Conservation (phyloP, 2,113 vertebrate genomes). For the Chionodraco myersi region DNA sequence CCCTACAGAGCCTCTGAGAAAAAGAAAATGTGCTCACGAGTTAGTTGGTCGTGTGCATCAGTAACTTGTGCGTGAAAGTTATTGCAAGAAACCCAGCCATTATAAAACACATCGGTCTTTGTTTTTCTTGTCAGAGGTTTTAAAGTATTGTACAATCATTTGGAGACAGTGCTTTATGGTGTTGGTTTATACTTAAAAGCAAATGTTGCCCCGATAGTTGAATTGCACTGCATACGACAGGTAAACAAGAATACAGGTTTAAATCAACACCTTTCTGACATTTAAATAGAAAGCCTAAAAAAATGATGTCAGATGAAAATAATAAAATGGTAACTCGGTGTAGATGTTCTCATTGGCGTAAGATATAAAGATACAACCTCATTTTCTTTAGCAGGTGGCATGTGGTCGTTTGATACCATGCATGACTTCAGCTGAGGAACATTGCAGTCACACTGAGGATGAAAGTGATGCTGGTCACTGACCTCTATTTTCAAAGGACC, state of each 20-base stretch:
- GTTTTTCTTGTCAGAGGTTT: neutral
- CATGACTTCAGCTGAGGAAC: conserved; percentile 47
- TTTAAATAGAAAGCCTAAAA: neutral
- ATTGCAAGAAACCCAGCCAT: neutral
- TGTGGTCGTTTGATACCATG: conserved; percentile 43
- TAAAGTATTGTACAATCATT: neutral
- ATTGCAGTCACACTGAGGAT: conserved; percentile 48
- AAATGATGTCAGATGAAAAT: neutral
- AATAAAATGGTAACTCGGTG: conserved; percentile 13
- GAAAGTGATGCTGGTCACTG: conserved; percentile 49
- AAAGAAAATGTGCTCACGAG: too few relatives aligned
- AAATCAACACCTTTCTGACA: neutral
- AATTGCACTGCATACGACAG: neutral
- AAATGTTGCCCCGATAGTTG: neutral
- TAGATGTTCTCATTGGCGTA: conserved; percentile 36
- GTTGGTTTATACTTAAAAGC: neutral
- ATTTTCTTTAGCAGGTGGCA: conserved; percentile 43
- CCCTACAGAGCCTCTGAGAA: too few relatives aligned
- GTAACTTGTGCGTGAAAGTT: too few relatives aligned
- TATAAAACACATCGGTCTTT: neutral
- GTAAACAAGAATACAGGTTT: neutral
- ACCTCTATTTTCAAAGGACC: conserved; percentile 33
- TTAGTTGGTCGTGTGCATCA: too few relatives aligned
- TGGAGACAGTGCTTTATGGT: neutral
- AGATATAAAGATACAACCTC: conserved; percentile 10